These are phyloP conservation scores for Melanotus villosus DNA, from an alignment of 2,888 invertebrate species.

Conservation along the genomic window DNA sequence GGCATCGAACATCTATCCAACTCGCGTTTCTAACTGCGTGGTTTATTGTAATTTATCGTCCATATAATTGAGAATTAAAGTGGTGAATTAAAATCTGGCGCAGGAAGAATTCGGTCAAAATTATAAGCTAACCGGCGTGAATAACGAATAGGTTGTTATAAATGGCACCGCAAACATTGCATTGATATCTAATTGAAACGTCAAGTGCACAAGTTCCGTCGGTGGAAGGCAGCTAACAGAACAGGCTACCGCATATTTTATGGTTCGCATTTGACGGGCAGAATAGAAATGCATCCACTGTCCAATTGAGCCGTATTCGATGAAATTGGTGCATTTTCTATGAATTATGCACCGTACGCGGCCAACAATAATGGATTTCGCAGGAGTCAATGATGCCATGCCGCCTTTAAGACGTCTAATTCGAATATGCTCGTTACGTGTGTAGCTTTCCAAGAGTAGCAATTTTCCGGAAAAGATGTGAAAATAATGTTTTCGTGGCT, in stretches of 20 bases:
- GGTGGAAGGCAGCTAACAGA: slow-evolving; percentile 24
- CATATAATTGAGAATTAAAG: slow-evolving; percentile 5
- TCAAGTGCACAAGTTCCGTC: slow-evolving; percentile 40
- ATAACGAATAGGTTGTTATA: slow-evolving; percentile 40
- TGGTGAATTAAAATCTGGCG: slow-evolving; percentile 11
- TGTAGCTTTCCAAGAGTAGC: background rate
- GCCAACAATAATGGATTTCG: slow-evolving; percentile 21
- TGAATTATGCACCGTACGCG: slow-evolving; percentile 24
- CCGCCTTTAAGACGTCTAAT: slow-evolving; percentile 6
- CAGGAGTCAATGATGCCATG: background rate
- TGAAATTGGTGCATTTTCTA: slow-evolving; percentile 24
- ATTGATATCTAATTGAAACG: slow-evolving; percentile 44
- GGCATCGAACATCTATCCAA: background rate
- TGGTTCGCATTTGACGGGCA: slow-evolving; percentile 27
- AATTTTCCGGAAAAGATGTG: slow-evolving; percentile 3
- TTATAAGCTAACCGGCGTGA: slow-evolving; percentile 33
- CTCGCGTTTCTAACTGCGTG: background rate
- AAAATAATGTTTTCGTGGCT: slow-evolving; percentile 15
- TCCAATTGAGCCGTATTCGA: slow-evolving; percentile 14
- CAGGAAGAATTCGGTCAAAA: slow-evolving; percentile 22
- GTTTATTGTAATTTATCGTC: slow-evolving; percentile 11
- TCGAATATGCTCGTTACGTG: slow-evolving; percentile 9
- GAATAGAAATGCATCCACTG: slow-evolving; percentile 30
- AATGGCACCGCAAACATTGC: slow-evolving; percentile 42
- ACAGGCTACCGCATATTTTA: slow-evolving; percentile 36